Evolutionary conservation across 2,888 invertebrate genomes (phyloP), one percentile per base, ranked within the genome.

Genomic region (Ophion slaviceki): DNA sequence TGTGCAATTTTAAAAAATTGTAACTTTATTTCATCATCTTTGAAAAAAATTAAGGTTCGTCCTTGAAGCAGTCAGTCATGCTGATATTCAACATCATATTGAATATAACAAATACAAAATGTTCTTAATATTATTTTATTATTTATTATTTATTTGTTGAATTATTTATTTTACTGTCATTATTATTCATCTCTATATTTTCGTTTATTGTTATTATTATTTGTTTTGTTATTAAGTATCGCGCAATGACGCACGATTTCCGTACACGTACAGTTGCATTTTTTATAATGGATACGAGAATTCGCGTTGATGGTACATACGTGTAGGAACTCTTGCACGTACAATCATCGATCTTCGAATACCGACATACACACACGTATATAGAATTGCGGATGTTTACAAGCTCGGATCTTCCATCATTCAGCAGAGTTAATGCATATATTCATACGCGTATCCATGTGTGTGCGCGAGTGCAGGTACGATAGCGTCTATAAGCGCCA

Each of bases 361-460:
- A 47, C 6, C 6, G 32, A 17, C 20, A 20, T 53, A 28, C 14
- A 28, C 17, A 7, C 28, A 47, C 20, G 36, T 40, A 47, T 14
- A 2, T 6, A 7, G 20, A 70, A 6, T 66, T 24, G 77, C 71
- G 82, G 59, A 82, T 82, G 82, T 82, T 77, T 82, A 71, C 66
- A 45, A 53, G 7, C 36, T 71, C 10, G 45, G 57, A 71, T 71
- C 24, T 72, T 62, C 45, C 66, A 24, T 70, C 66, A 53, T 20
- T 17, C 53, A 36, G 20, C 11, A 64, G 47, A 24, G 20, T 53
- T 17, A 14, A 14, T 53, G 17, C 17, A 53, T 53, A 53, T 53
- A 17, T 17, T 40, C 8, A 40, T 40, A 14, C 71, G 17, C 28
- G 17, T 61, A 77, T 36, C 36, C 36, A 20, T 32, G 24, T 72